Conservation (phyloP, 2,797 vertebrate genomes). For the Odontamblyopus rebecca region DNA sequence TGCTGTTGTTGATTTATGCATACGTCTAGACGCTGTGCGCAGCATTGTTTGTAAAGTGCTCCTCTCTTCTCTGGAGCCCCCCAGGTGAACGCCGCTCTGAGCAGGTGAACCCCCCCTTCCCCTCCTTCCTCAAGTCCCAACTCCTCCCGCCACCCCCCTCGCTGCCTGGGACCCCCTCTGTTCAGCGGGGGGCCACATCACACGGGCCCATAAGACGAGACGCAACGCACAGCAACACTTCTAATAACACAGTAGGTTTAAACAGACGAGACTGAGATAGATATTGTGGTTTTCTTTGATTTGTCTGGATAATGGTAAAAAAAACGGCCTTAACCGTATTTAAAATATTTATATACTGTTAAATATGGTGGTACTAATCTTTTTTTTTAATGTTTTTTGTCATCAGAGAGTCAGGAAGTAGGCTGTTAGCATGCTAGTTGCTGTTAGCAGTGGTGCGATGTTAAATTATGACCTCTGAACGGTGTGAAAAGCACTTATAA, state of each 20-base stretch:
- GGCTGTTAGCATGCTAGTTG: too few species aligned
- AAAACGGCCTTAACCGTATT: not conserved
- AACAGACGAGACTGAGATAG: not conserved
- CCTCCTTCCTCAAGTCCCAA: not conserved
- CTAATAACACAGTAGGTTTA: not conserved
- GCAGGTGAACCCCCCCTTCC: conserved; percentile 34
- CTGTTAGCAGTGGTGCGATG: too few species aligned
- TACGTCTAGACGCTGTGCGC: conserved; percentile 13
- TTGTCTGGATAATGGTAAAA: not conserved
- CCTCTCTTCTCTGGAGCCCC: conserved; percentile 24
- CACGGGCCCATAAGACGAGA: conserved; percentile 28
- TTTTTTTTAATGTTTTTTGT: too few species aligned
- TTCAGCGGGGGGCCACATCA: conserved; percentile 33
- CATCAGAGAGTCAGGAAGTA: too few species aligned
- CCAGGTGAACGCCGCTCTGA: conserved; percentile 28
- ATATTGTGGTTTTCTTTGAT: not conserved
- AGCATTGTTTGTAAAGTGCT: conserved; percentile 24
- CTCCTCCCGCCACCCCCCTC: too few species aligned
- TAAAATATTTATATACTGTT: not conserved
- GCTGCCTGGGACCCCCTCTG: conserved; percentile 21
- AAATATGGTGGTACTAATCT: not conserved
- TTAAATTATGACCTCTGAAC: too few species aligned
- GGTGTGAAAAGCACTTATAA: too few species aligned
- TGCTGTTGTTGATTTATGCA: conserved; percentile 9
- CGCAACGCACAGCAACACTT: not conserved